Base-by-base conservation (phyloP, 2,797 vertebrate species). In the Alca torda region DNA sequence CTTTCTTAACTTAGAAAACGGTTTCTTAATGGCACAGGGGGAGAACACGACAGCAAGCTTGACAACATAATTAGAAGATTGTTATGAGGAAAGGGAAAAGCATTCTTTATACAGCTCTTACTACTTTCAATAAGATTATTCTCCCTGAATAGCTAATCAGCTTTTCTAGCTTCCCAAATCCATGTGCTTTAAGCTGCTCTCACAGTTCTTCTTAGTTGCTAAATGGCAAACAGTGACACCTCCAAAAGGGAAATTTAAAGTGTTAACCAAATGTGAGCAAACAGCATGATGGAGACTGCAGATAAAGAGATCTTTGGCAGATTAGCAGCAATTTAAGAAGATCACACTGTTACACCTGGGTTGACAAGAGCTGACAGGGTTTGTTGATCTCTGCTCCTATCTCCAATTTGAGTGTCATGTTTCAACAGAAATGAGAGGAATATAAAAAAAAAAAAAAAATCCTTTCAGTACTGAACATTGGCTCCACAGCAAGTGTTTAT, bases 51-150 rank as follows among this genome's bases (percentile, higher is more conserved):
- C 97, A 96, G 98, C 95, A 95, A 96, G 97, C 97, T 96, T 98
- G 98, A 98, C 98, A 98, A 97, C 98, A 98, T 98, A 98, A 98
- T 98, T 98, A 98, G 98, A 98, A 98, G 98, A 98, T 97, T 98
- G 98, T 98, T 98, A 96, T 87, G 77, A 96, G 97, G 97, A 97
- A 97, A 97, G 97, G 98, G 97, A 98, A 97, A 97, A 97, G 98
- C 97, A 95, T 97, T 98, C 98, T 98, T 97, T 97, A 96, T 96
- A 94, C 97, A 95, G 98, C 97, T 96, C 98, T 97, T 97, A 95
- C 97, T 95, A 97, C 97, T 97, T 98, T 97, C 97, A 98, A 96
- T 97, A 98, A 98, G 98, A 98, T 98, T 97, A 98, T 98, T 98
- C 98, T 97, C 96, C 88, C 97, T 98, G 98, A 98, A 98, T 98